These are phyloP conservation scores for Melanophora roralis DNA, from an alignment of 2,888 invertebrate genomes.

Conservation along the genomic window DNA sequence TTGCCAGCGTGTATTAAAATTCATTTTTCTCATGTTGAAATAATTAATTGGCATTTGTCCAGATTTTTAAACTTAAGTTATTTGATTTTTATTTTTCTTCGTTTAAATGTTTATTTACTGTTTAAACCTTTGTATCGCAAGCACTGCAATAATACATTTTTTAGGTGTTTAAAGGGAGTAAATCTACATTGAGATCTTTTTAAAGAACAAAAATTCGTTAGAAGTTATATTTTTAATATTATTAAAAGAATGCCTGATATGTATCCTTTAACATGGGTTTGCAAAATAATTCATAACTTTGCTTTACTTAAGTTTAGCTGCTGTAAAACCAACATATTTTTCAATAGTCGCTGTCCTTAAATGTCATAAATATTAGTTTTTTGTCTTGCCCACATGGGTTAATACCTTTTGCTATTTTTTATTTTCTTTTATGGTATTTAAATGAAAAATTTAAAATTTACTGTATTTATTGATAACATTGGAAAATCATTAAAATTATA, in stretches of 20 bases:
- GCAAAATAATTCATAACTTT: too few relatives aligned
- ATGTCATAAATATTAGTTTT: too few relatives aligned
- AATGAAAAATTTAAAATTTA: background rate
- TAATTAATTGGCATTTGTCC: constrained; percentile 76
- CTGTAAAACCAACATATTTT: too few relatives aligned
- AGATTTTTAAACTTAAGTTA: constrained; percentile 67
- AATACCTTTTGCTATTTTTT: background rate
- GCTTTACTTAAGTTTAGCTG: too few relatives aligned
- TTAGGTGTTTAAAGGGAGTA: too few relatives aligned
- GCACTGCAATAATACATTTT: background rate
- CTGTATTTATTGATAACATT: background rate
- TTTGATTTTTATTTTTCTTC: constrained; percentile 23
- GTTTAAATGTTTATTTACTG: background rate
- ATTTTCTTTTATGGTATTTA: background rate
- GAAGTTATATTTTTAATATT: too few relatives aligned
- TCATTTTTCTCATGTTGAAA: constrained; percentile 66
- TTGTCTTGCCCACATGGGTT: background rate
- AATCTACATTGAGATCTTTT: too few relatives aligned
- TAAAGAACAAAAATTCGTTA: too few relatives aligned
- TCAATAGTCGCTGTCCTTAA: too few relatives aligned
- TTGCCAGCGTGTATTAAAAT: constrained; percentile 40
- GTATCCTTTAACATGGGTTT: too few relatives aligned
- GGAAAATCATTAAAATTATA: background rate
- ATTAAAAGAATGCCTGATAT: too few relatives aligned
- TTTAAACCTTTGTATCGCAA: background rate